Evolutionary conservation across 2,888 invertebrate genomes (phyloP).

Genomic region (Electrophaes corylata): DNA sequence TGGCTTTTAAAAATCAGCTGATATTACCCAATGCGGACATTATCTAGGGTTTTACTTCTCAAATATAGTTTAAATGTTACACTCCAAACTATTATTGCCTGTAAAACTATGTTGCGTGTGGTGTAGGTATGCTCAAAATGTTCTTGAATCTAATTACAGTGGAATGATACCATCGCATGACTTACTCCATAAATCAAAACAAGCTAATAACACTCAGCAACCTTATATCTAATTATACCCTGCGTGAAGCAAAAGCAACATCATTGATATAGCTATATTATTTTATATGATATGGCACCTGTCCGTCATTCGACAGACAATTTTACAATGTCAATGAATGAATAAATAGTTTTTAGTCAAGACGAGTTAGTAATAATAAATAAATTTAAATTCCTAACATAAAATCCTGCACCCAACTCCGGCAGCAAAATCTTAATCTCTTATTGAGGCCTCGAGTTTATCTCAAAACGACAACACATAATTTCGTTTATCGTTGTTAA

Average conservation of each 20-base stretch:
- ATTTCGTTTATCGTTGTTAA: too few species aligned
- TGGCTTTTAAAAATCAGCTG: not conserved
- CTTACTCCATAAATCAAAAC: slow-evolving; percentile 22
- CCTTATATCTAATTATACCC: not conserved
- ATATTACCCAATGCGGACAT: not conserved
- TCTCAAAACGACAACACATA: too few species aligned
- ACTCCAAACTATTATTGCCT: not conserved
- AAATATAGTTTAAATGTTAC: not conserved
- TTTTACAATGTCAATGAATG: too few species aligned
- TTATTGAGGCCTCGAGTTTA: too few species aligned
- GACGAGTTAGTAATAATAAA: too few species aligned
- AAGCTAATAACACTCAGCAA: slow-evolving; percentile 14
- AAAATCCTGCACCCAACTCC: too few species aligned
- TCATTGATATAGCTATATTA: too few species aligned
- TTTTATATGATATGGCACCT: too few species aligned
- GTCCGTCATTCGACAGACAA: too few species aligned
- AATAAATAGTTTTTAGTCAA: too few species aligned
- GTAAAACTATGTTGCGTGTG: slow-evolving; percentile 12
- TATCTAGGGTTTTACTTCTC: not conserved
- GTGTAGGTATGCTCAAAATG: not conserved
- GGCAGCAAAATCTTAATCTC: too few species aligned
- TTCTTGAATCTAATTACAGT: slow-evolving; percentile 8
- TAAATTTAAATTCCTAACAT: too few species aligned
- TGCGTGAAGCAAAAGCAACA: not conserved
- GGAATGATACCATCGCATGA: slow-evolving; percentile 27